Conservation (phyloP, 1,140 invertebrate genomes). For the Cryptotermes secundus region DNA sequence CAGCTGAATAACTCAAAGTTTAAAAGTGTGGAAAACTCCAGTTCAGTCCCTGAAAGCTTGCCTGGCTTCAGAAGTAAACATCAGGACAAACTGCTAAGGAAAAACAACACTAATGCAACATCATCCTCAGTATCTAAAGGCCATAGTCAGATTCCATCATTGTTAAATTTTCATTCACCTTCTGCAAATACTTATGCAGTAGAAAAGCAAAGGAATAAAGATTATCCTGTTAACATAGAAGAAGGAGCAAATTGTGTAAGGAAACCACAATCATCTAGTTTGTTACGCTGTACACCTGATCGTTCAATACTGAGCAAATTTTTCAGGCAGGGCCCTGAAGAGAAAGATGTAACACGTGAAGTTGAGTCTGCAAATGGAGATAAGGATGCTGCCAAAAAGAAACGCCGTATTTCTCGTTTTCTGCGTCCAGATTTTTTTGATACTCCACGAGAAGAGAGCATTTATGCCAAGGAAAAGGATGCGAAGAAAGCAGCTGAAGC, state of each 20-base stretch:
- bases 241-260: background rate
- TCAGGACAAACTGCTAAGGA: too few relatives aligned
- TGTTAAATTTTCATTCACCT: constrained; percentile 18
- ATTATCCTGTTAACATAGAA: background rate
- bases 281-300: constrained; percentile 45
- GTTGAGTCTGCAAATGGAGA: constrained; percentile 39
- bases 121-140: background rate
- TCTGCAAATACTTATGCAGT: background rate
- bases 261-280: background rate
- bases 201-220: background rate
- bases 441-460: constrained; percentile 65
- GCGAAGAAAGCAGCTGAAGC: constrained; percentile 52
- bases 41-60: background rate
- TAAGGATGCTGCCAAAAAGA: background rate
- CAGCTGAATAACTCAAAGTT: background rate
- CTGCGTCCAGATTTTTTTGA: constrained; percentile 77
- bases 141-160: constrained; percentile 22
- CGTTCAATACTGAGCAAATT: constrained; percentile 58
- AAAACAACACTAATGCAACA: background rate
- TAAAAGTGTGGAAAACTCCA: background rate
- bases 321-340: constrained; percentile 45
- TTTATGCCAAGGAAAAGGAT: constrained; percentile 66
- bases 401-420: constrained; percentile 38
- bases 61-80: background rate
- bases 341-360: background rate